A percentile compares a stretch with the other conserved stretches of the same genome.
Evolutionary conservation across 2,888 invertebrate genomes (phyloP).

Genomic region (Folsomia manolachei): DNA sequence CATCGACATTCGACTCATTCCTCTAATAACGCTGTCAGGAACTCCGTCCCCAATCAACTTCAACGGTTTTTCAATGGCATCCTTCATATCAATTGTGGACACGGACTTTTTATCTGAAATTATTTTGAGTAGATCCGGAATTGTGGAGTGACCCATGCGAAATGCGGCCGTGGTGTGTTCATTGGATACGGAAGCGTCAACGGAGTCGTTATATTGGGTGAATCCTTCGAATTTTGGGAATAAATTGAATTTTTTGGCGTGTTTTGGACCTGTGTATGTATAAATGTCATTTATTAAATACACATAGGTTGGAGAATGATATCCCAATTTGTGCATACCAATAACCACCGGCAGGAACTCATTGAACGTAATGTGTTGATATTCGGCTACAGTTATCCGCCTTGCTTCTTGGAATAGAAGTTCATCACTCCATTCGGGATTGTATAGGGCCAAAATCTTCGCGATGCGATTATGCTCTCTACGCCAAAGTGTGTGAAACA

Average conservation of each 20-base stretch:
- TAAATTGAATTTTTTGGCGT: slow-evolving; percentile 16
- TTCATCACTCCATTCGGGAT: slow-evolving; percentile 19
- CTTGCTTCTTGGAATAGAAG: slow-evolving; percentile 26
- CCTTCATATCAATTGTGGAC: slow-evolving; percentile 2
- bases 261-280: slow-evolving; percentile 10
- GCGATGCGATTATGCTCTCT: slow-evolving; percentile 34
- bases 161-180: slow-evolving; percentile 18
- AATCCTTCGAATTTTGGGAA: slow-evolving; percentile 9
- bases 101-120: slow-evolving; percentile 7
- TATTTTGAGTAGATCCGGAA: slow-evolving; percentile 17
- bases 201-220: slow-evolving; percentile 8
- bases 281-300: no score
- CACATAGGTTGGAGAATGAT: no score
- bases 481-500: slow-evolving; percentile 23
- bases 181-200: slow-evolving; percentile 8
- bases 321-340: slow-evolving; percentile 6
- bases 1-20: slow-evolving; percentile 9
- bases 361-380: slow-evolving; percentile 22
- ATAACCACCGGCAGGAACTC: slow-evolving; percentile 24
- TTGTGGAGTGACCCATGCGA: slow-evolving; percentile 29
- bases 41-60: slow-evolving; percentile 9
- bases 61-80: slow-evolving; percentile 5
- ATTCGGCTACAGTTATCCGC: slow-evolving; percentile 25
- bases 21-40: slow-evolving; percentile 13
- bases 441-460: neutral